Conservation (phyloP, 2,888 invertebrate species). For the Tachystola acroxantha region DNA sequence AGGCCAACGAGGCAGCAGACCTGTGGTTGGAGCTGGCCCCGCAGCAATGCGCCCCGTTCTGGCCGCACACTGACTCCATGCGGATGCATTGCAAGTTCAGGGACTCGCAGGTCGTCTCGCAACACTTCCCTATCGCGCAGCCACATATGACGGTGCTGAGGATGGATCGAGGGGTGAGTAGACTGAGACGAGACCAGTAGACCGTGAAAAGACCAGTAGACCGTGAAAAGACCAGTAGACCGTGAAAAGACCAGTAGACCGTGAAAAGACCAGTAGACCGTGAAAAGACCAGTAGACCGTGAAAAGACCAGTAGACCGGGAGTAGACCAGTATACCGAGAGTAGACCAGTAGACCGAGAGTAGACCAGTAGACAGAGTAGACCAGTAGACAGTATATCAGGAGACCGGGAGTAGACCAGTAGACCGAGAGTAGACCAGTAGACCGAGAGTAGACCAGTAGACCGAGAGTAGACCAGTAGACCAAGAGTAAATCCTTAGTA, state of each 20-base stretch:
- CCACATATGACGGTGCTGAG: conserved; percentile 85
- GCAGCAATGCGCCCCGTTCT: conserved; percentile 84
- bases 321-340: background rate
- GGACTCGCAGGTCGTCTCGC: conserved; percentile 86
- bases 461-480: background rate
- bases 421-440: background rate
- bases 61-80: conserved; percentile 90
- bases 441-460: background rate
- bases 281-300: background rate
- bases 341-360: no score
- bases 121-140: conserved; percentile 85
- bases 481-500: background rate
- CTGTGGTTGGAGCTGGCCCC: conserved; percentile 88
- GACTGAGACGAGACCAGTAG: background rate
- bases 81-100: conserved; percentile 88
- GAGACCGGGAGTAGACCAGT: background rate
- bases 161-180: conserved; percentile 88
- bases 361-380: conserved; percentile 1
- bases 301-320: background rate
- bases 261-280: background rate
- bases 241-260: background rate
- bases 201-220: background rate
- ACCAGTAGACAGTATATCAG: no score
- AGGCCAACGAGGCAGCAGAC: conserved; percentile 90
- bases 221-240: background rate